Percentiles rank a stretch among this genome's conserved stretches.
These are phyloP conservation scores for Candidula unifasciata DNA, from an alignment of 2,888 invertebrate genomes.

Conservation along the genomic window DNA sequence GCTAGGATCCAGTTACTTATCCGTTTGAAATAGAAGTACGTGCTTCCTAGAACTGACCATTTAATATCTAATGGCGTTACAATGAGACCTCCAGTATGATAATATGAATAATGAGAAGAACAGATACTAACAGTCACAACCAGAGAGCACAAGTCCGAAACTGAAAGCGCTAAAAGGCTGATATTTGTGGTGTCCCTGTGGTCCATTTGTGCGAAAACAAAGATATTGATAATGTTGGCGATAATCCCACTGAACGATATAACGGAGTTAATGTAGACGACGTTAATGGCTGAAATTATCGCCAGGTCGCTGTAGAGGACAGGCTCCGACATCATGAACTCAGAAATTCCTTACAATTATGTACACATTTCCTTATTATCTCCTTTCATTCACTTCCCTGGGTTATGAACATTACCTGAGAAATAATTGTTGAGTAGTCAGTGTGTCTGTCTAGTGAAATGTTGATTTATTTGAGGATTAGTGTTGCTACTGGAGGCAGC, in stretches of 20 bases:
- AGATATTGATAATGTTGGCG: slow-evolving; percentile 14
- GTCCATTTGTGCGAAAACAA: slow-evolving; percentile 11
- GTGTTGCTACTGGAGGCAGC: too few species aligned
- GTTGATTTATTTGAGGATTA: too few species aligned
- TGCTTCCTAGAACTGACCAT: not conserved
- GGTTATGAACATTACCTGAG: too few species aligned
- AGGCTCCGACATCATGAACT: not conserved
- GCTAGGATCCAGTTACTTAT: not conserved
- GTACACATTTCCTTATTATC: too few species aligned
- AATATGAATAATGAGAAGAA: not conserved
- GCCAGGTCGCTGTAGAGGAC: not conserved
- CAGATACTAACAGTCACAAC: not conserved
- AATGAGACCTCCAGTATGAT: not conserved
- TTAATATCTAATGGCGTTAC: not conserved
- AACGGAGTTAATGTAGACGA: not conserved
- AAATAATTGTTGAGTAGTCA: too few species aligned
- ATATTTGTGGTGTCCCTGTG: not conserved
- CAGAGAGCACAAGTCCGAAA: not conserved
- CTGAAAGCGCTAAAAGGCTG: not conserved
- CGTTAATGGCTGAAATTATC: not conserved
- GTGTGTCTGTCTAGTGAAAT: too few species aligned
- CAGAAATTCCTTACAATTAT: too few species aligned
- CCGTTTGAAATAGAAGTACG: not conserved
- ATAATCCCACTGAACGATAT: not conserved
- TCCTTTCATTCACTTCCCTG: too few species aligned